These are phyloP conservation scores for Mormoops blainvillei DNA, from an alignment of 2,113 vertebrate genomes.

Conservation along the genomic window DNA sequence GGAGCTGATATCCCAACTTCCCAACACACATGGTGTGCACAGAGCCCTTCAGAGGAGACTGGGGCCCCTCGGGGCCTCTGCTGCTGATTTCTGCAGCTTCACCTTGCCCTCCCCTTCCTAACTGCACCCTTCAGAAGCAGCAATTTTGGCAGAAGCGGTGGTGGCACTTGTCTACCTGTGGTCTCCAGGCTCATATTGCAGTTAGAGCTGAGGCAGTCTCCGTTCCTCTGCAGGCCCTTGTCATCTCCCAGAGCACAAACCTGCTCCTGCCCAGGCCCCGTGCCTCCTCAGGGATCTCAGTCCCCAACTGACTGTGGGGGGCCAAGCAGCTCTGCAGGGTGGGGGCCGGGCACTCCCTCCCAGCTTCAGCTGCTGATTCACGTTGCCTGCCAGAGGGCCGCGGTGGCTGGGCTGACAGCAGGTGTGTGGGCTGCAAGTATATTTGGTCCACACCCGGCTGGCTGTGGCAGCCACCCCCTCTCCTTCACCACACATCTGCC, in stretches of 20 bases:
- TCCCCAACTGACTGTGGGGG: not conserved
- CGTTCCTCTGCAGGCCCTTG: not conserved
- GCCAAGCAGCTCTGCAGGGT: not conserved
- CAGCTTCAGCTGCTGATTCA: conserved; percentile 12
- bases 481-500: conserved; percentile 45
- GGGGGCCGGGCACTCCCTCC: not conserved
- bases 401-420: conserved; percentile 41
- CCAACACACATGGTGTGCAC: not conserved
- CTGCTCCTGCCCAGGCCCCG: not conserved
- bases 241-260: not conserved
- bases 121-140: not conserved
- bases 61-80: not conserved
- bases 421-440: conserved; percentile 62
- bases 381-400: not conserved
- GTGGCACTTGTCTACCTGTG: not conserved
- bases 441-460: not conserved
- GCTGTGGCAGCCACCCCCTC: not conserved
- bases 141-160: not conserved
- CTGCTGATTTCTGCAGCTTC: not conserved
- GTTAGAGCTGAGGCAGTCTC: not conserved
- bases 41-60: not conserved
- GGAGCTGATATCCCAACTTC: not conserved
- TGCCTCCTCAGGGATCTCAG: not conserved
- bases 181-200: fast-evolving
- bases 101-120: not conserved